Base-by-base conservation (phyloP, 2,797 vertebrate genomes). In the Diceros bicornis region DNA sequence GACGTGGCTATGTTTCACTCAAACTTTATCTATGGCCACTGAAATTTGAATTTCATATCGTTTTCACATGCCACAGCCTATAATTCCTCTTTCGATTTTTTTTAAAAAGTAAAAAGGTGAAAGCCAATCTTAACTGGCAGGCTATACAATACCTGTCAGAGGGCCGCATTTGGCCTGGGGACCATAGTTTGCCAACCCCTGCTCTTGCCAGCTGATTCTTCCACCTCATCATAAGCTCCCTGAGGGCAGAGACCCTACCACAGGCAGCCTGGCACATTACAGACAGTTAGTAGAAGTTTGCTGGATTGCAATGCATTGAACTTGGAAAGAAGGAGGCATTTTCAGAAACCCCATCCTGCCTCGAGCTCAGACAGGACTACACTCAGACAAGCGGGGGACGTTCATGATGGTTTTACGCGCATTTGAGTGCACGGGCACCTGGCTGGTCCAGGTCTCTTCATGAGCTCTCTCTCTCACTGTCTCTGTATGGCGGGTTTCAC, bases 341-440 rank as follows among this genome's bases (percentile, higher is more conserved):
- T 92, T 96, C 84, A 75, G 34, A 96, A 59, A 44, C 8, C 41
- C 64, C 69, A 59, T 79, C n/a, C 32, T 62, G 62, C 37, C 82
- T 96, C 93, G 55, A 50, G 93, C 89, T 95, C 57, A 93, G 94
- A 89, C 85, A 93, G 79, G 78, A 91, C 88, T 81, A 0, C 59
- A 20, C 66, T 90, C 78, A 62, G 37, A 50, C 37, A 44, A 50
- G 23, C 4, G 17, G 34, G 52, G 88, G 44, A 7, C 50, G 2
- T 72, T 71, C 25, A 1, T 5, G 44, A 83, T 25, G 21, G 41
- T 7, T 62, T n/a, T 29, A n/a, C 75, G 86, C 41, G 0, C 41
- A 14, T 86, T 77, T 32, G 81, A 89, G 29, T 11, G 66, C 62
- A 23, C 20, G 2, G 12, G 21, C 20, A 2, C 82, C 72, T 75